Percentiles rank a stretch among this genome's conserved stretches.
phyloP scores from a whole-genome alignment of 1,140 invertebrate species.

The Cherax destructor region DNA sequence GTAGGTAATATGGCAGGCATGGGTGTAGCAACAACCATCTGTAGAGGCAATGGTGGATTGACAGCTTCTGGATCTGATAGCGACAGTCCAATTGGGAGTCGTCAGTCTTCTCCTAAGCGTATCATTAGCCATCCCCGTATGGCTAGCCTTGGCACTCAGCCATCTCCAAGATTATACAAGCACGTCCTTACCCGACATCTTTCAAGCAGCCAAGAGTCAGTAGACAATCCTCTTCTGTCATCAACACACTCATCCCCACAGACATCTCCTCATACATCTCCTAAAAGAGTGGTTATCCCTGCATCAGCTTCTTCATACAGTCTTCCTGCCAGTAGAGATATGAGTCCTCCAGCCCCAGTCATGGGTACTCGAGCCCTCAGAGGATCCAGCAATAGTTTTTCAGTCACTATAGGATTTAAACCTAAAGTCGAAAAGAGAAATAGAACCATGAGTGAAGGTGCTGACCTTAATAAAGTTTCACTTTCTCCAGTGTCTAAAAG shows the following conservation, averaged over 20 bases:
- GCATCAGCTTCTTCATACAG: constrained; percentile 50
- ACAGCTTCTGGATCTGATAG: constrained; percentile 56
- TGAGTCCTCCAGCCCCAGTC: constrained; percentile 44
- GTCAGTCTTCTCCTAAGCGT: constrained; percentile 57
- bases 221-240: constrained; percentile 57
- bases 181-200: constrained; percentile 64
- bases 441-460: constrained; percentile 65
- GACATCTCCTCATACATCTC: constrained; percentile 55
- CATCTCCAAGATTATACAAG: constrained; percentile 67
- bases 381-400: constrained; percentile 62
- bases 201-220: constrained; percentile 71
- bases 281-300: constrained; percentile 34
- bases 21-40: constrained; percentile 24
- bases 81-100: constrained; percentile 60
- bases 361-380: constrained; percentile 66
- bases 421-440: constrained; percentile 58
- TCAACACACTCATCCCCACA: constrained; percentile 47
- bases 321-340: constrained; percentile 40
- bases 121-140: constrained; percentile 17
- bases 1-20: constrained; percentile 31
- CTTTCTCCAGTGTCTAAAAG: constrained; percentile 15
- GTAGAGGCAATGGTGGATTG: constrained; percentile 36
- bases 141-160: constrained; percentile 21
- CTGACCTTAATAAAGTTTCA: constrained; percentile 37
- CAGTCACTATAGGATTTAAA: constrained; percentile 70